Evolutionary conservation across 1,140 invertebrate species (phyloP).

Genomic region (Teleogryllus occipitalis): DNA sequence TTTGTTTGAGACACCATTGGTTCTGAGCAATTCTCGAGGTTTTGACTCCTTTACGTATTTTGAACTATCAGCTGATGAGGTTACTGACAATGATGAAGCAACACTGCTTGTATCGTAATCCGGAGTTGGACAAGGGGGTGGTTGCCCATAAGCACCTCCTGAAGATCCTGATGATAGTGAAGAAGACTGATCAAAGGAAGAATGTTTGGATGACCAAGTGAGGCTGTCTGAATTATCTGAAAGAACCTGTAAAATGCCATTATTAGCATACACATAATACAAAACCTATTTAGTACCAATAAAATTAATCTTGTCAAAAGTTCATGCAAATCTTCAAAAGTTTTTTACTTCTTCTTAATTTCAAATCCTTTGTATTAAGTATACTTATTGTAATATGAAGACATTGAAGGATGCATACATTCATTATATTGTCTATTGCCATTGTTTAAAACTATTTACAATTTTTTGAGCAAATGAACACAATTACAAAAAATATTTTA

Average conservation of each 20-base stretch:
- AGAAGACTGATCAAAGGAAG: conserved; percentile 6
- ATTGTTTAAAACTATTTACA: too few species aligned
- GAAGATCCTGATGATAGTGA: not conserved
- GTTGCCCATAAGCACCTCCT: conserved; percentile 13
- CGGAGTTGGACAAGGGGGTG: conserved; percentile 50
- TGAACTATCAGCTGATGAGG: conserved; percentile 28
- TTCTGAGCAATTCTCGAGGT: not conserved
- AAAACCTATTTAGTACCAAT: too few species aligned
- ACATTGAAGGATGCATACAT: too few species aligned
- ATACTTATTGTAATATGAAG: too few species aligned
- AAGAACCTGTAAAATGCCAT: not conserved
- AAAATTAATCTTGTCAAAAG: too few species aligned
- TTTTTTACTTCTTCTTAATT: too few species aligned
- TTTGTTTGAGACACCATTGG: conserved; percentile 13
- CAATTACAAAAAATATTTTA: too few species aligned
- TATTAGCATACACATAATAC: too few species aligned
- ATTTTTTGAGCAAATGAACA: too few species aligned
- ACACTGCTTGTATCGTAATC: conserved; percentile 47
- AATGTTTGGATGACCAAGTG: not conserved
- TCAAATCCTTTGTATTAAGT: too few species aligned
- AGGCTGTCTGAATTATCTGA: not conserved
- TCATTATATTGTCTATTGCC: too few species aligned
- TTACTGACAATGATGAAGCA: conserved; percentile 26
- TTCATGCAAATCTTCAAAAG: too few species aligned
- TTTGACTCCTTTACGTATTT: not conserved